Percentiles rank a stretch among this genome's conserved stretches.
Evolutionary conservation across 2,888 invertebrate species (phyloP).

Genomic region (Acanthosoma haemorrhoidale): DNA sequence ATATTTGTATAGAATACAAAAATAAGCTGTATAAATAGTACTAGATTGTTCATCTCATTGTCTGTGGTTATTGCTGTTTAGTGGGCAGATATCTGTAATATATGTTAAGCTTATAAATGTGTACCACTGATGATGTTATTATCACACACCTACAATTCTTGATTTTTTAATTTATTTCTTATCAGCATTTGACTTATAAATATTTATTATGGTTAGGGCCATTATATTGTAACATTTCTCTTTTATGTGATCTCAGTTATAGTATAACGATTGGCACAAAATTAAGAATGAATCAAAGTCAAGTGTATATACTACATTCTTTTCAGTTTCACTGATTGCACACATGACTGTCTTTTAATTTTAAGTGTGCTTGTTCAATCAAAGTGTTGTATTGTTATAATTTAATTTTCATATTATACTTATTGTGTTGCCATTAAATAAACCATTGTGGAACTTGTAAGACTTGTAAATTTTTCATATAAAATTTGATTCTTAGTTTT

Average conservation of each 20-base stretch:
- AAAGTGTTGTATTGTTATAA: constrained; percentile 38
- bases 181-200: not conserved
- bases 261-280: constrained; percentile 19
- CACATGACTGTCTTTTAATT: constrained; percentile 36
- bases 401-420: constrained; percentile 24
- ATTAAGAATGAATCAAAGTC: constrained; percentile 7
- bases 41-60: not conserved
- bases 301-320: constrained; percentile 31
- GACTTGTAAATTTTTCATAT: constrained; percentile 22
- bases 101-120: not conserved
- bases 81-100: not conserved
- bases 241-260: constrained; percentile 24
- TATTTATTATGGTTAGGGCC: not conserved
- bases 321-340: constrained; percentile 31
- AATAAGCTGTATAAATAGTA: not conserved
- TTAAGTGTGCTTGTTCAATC: constrained; percentile 36
- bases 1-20: not conserved
- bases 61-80: not conserved
- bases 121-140: not conserved
- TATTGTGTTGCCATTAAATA: constrained; percentile 22
- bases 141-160: not conserved
- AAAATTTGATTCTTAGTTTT: constrained; percentile 12
- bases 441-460: constrained; percentile 8
- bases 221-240: not conserved
- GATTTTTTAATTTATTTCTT: not conserved